These are phyloP conservation scores for Ricordea florida DNA, from an alignment of 92 coral and sea anemone species.

Conservation along the genomic window DNA sequence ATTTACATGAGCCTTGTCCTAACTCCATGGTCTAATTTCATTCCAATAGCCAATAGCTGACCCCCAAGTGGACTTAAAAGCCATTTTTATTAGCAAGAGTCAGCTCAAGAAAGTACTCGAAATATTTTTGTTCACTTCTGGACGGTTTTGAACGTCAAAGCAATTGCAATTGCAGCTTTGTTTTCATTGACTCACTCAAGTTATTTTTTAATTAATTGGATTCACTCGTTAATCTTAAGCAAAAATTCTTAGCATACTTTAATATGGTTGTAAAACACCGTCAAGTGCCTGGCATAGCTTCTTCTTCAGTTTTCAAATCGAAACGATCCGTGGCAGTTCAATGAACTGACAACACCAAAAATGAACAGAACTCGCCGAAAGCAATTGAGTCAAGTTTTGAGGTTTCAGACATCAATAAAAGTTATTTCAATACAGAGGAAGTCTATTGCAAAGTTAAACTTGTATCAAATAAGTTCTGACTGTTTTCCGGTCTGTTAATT, in stretches of 20 bases:
- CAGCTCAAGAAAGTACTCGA: no score
- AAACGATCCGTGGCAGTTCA: not conserved
- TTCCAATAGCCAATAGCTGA: no score
- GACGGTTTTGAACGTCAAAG: not conserved
- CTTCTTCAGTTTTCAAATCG: not conserved
- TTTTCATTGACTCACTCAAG: not conserved
- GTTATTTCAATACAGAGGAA: no score
- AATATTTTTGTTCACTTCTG: no score
- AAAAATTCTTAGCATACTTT: conserved; percentile 17
- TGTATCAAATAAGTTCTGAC: no score
- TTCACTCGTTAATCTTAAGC: not conserved
- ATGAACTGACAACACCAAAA: not conserved
- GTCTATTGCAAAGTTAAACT: no score
- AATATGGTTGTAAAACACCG: not conserved
- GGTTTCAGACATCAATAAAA: no score
- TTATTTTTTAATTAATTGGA: not conserved
- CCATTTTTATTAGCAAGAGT: no score
- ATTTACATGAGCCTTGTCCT: no score
- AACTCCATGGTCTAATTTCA: no score
- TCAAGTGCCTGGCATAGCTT: conserved; percentile 7
- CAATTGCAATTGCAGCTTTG: not conserved
- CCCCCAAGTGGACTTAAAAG: no score
- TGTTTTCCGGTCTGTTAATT: conserved; percentile 20
- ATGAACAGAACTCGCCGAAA: not conserved
- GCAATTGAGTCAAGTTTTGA: no score